phyloP scores from a whole-genome alignment of 1,140 invertebrate species.

The Apis dorsata region DNA sequence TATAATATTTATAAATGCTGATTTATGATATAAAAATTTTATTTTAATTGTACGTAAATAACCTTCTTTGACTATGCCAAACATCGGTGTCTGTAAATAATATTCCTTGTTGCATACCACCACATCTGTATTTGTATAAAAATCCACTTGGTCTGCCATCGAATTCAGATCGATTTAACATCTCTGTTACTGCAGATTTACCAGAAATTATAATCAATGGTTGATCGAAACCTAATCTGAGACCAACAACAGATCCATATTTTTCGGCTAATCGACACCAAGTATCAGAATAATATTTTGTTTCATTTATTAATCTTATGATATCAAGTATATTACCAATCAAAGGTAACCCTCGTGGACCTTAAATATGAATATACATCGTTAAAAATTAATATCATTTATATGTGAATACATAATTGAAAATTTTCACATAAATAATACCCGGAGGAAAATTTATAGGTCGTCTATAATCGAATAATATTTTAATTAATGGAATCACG shows the following conservation, averaged over 20 bases:
- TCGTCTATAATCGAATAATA: not conserved
- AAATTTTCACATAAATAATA: not conserved
- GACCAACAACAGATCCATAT: conserved; percentile 74
- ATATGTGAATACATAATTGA: not conserved
- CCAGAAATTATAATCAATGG: conserved; percentile 73
- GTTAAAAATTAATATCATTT: not conserved
- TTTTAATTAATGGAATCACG: conserved; percentile 10
- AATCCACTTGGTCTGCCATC: conserved; percentile 74
- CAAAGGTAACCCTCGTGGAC: conserved; percentile 73
- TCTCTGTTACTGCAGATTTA: conserved; percentile 70
- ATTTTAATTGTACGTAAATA: not conserved
- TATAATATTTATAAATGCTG: not conserved
- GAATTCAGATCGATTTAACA: conserved; percentile 72
- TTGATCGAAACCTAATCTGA: conserved; percentile 67
- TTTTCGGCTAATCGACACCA: conserved; percentile 68
- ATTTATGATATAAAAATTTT: not conserved
- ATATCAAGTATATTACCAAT: conserved; percentile 74
- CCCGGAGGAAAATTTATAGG: conserved; percentile 42
- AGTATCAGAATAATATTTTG: conserved; percentile 65
- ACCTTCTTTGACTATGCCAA: conserved; percentile 78
- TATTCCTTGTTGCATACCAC: conserved; percentile 69
- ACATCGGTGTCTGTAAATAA: conserved; percentile 74
- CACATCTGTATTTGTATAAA: conserved; percentile 65
- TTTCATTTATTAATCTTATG: conserved; percentile 68
- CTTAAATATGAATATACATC: conserved; percentile 50